Conservation (phyloP, 2,113 vertebrate genomes). For the Ptilorrhoa leucosticta region DNA sequence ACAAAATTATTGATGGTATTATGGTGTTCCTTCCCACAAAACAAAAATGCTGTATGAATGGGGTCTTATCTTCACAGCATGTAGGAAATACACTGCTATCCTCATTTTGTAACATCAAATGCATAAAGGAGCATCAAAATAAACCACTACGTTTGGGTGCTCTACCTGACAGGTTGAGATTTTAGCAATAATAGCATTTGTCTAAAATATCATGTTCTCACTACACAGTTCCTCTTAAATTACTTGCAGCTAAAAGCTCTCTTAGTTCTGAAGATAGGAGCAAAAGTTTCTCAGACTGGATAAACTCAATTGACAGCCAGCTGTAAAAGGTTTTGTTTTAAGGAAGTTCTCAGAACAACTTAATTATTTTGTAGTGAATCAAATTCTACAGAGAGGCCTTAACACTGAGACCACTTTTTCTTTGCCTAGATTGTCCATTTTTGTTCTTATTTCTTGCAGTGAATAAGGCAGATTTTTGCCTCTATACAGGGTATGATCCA, state of each 20-base stretch:
- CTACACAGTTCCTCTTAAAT: not conserved
- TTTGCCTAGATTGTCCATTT: not conserved
- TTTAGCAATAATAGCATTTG: not conserved
- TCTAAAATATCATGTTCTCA: not conserved
- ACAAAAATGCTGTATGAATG: not conserved
- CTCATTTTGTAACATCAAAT: not conserved
- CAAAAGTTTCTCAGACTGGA: not conserved
- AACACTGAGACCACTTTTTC: not conserved
- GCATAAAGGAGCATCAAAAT: not conserved
- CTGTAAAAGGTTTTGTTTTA: not conserved
- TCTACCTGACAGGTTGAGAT: not conserved
- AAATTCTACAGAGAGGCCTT: not conserved
- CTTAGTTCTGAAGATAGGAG: not conserved
- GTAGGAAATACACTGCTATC: not conserved
- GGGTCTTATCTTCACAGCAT: not conserved
- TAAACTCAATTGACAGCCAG: not conserved
- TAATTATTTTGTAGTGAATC: not conserved
- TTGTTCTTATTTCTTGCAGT: not conserved
- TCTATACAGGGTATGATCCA: not conserved
- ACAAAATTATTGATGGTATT: not conserved
- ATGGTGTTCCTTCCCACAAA: not conserved
- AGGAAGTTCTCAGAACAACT: not conserved
- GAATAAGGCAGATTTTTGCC: not conserved
- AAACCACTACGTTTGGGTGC: not conserved
- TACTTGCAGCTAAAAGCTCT: not conserved